Percentiles rank a stretch among this genome's conserved stretches.
These are phyloP conservation scores for Actias luna DNA, from an alignment of 2,888 invertebrate genomes.

Conservation along the genomic window DNA sequence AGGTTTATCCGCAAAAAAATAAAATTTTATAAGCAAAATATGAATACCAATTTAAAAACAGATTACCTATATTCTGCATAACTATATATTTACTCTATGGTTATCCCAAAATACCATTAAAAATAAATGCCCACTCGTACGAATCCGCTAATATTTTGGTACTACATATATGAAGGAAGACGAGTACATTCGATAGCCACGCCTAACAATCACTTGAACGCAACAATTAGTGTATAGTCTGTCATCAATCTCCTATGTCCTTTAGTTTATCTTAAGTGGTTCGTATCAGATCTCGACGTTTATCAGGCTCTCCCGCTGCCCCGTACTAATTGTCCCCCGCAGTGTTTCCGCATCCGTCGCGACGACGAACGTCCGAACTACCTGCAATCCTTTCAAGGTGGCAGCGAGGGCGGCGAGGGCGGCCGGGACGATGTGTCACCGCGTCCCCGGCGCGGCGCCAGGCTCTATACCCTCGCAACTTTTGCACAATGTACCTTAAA, in stretches of 20 bases:
- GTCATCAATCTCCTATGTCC: not conserved
- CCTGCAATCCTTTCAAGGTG: constrained; percentile 15
- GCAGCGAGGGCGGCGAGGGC: not conserved
- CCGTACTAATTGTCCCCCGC: constrained; percentile 4
- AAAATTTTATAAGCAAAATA: too few species aligned
- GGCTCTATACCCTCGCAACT: constrained; percentile 1
- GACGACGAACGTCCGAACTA: constrained; percentile 2
- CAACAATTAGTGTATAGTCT: not conserved
- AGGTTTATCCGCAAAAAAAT: too few species aligned
- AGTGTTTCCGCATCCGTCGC: constrained; percentile 5
- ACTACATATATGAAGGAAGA: too few species aligned
- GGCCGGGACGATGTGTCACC: not conserved
- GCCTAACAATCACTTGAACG: not conserved
- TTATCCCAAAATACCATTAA: too few species aligned
- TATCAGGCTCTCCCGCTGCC: not conserved
- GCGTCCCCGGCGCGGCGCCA: constrained; percentile 4
- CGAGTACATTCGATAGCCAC: not conserved
- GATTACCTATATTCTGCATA: too few species aligned
- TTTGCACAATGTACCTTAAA: constrained; percentile 11
- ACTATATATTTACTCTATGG: too few species aligned
- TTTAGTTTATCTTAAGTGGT: not conserved
- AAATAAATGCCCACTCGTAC: too few species aligned
- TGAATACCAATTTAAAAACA: too few species aligned
- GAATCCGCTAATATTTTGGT: too few species aligned
- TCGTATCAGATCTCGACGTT: not conserved